Percentiles rank a stretch among this genome's conserved stretches.
phyloP scores from a whole-genome alignment of 2,888 invertebrate species.

The Plebejus argus region DNA sequence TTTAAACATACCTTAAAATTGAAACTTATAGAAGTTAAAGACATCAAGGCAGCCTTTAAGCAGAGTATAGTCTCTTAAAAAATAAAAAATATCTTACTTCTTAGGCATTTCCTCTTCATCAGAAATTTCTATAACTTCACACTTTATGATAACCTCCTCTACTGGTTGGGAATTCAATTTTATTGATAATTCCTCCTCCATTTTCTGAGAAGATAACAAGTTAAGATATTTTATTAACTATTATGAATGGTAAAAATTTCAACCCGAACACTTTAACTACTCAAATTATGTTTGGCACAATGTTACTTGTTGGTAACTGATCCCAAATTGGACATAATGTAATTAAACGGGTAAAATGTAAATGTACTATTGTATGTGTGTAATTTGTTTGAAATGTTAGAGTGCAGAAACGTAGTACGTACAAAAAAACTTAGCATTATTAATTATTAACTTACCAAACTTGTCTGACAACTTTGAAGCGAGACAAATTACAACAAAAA shows the following conservation, averaged over 20 bases:
- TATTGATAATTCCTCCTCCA: slow-evolving; percentile 34
- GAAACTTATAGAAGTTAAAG: neutral
- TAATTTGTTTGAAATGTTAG: neutral
- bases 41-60: neutral
- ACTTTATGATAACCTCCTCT: slow-evolving; percentile 59
- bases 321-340: neutral
- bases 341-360: no score
- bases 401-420: neutral
- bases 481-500: neutral
- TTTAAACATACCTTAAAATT: neutral
- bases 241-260: neutral
- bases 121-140: slow-evolving; percentile 69
- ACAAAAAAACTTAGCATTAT: slow-evolving; percentile 22
- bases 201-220: slow-evolving; percentile 33
- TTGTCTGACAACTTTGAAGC: slow-evolving; percentile 40
- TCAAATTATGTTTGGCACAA: no score
- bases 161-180: slow-evolving; percentile 41
- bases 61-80: neutral
- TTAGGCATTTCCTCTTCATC: slow-evolving; percentile 57
- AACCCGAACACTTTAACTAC: no score
- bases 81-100: slow-evolving; percentile 46
- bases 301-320: no score
- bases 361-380: no score
- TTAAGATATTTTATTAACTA: neutral
- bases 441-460: slow-evolving; percentile 37